Evolutionary conservation across 2,888 invertebrate genomes (phyloP).

Genomic region (Leptinotarsa haldemani): DNA sequence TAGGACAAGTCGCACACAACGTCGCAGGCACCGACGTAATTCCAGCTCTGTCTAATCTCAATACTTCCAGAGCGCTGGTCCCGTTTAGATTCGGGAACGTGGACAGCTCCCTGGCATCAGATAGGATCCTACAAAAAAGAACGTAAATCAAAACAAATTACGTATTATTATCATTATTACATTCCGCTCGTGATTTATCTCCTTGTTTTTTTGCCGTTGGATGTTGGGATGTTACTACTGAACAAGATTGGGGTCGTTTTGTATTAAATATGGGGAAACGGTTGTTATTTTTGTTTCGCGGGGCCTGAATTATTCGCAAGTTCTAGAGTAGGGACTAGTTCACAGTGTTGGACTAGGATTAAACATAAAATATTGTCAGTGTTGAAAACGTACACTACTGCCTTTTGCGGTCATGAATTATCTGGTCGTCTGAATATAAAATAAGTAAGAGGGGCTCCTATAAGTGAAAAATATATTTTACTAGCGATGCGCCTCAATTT

Average conservation of each 20-base stretch:
- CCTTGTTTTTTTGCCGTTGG: slow-evolving; percentile 37
- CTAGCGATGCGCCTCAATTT: too few species aligned
- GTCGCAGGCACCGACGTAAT: slow-evolving; percentile 77
- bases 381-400: too few species aligned
- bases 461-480: too few species aligned
- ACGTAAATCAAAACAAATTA: slow-evolving; percentile 48
- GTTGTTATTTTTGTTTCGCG: slow-evolving; percentile 14
- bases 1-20: slow-evolving; percentile 82
- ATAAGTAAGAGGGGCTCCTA: too few species aligned
- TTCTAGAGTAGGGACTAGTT: not conserved
- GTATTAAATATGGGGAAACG: slow-evolving; percentile 21
- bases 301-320: slow-evolving; percentile 2
- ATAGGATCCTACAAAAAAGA: slow-evolving; percentile 76
- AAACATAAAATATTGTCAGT: too few species aligned
- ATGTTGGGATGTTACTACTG: slow-evolving; percentile 27
- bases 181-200: slow-evolving; percentile 42
- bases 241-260: slow-evolving; percentile 31
- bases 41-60: slow-evolving; percentile 86
- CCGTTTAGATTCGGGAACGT: slow-evolving; percentile 88
- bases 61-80: slow-evolving; percentile 79
- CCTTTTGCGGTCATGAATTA: too few species aligned
- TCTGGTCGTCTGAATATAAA: too few species aligned
- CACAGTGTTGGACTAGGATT: not conserved
- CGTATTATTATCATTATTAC: slow-evolving; percentile 47
- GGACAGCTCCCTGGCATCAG: slow-evolving; percentile 84